Base-by-base conservation (phyloP, 2,797 vertebrate genomes). In the Steatocranus sp. region DNA sequence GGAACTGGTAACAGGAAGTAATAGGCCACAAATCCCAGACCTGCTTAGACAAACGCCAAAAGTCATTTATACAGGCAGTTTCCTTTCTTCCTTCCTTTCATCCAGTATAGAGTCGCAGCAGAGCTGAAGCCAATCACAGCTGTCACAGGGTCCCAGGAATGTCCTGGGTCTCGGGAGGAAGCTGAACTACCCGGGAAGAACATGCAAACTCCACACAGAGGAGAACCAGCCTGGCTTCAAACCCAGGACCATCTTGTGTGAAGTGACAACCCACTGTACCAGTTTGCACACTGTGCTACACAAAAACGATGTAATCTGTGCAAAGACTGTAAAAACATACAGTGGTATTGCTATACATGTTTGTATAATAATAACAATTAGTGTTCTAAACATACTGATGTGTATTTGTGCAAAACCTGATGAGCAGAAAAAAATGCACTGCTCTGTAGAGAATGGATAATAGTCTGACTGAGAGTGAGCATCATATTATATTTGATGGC, bases 291-390 rank as follows among this genome's bases (percentile, higher is more conserved):
- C 20, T 15, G 12, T 6, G 20, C n/a, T 3, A 23, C 11, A 23
- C n/a, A 25, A 66, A 68, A 41, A 14, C 0, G 12, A 41, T 17
- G 38, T 25, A 41, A 68, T 25, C 36, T 25, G 7, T 61, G 63
- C 20, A 68, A 68, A 66, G n/a, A 66, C 61, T 66, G 3, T 38
- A 66, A 41, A 61, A 25, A 17, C 20, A 15, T 66, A 23, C 34
- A 23, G 20, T 23, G 11, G n/a, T n/a, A n/a, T n/a, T 63, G 11
- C 11, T 3, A 14, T 0, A 63, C 7, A 63, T 63, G 11, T 0
- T 63, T 63, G 7, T 11, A 54, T 17, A 30, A 27, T 54, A 25
- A 25, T 3, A 12, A n/a, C 0, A 50, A 51, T 18, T 11, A 58
- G 56, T 23, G 38, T 15, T 68, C 0, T 3, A 25, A 68, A 68